Evolutionary conservation across 2,888 invertebrate genomes (phyloP).

Genomic region (Toxonevra muliebris): DNA sequence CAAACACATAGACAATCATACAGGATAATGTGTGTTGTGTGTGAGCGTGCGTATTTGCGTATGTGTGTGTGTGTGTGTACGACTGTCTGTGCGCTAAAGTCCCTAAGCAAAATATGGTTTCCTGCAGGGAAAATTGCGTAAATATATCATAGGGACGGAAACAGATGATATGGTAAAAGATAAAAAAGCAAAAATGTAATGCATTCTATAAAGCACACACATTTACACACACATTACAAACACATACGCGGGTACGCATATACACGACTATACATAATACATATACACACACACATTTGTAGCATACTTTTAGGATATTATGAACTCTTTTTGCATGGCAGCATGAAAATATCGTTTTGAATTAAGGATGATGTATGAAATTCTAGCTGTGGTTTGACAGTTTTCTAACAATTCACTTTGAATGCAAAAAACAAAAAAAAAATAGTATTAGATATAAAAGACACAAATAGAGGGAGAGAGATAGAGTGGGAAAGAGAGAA

Average conservation of each 20-base stretch:
- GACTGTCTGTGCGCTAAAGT: background rate
- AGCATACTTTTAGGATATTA: background rate
- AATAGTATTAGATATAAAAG: background rate
- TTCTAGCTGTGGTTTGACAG: conserved; percentile 51
- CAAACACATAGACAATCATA: background rate
- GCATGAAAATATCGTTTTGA: conserved; percentile 48
- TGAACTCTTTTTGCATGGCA: background rate
- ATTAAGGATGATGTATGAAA: conserved; percentile 55
- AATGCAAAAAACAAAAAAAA: background rate
- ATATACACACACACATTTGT: conserved; percentile 27
- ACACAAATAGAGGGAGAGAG: conserved; percentile 1
- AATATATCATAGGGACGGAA: conserved; percentile 30
- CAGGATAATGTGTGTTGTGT: background rate
- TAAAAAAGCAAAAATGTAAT: conserved; percentile 30
- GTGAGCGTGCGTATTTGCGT: conserved; percentile 2
- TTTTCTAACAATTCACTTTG: conserved; percentile 1
- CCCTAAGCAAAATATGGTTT: background rate
- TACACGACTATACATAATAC: conserved; percentile 18
- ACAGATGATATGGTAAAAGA: conserved; percentile 18
- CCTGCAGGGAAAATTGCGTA: conserved; percentile 28
- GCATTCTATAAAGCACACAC: conserved; percentile 20
- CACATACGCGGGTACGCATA: background rate
- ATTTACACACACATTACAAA: too few species aligned
- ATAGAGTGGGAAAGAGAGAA: too few species aligned
- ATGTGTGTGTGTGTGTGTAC: background rate